Evolutionary conservation across 2,113 vertebrate genomes (phyloP).

Genomic region (Platichthys stellatus): DNA sequence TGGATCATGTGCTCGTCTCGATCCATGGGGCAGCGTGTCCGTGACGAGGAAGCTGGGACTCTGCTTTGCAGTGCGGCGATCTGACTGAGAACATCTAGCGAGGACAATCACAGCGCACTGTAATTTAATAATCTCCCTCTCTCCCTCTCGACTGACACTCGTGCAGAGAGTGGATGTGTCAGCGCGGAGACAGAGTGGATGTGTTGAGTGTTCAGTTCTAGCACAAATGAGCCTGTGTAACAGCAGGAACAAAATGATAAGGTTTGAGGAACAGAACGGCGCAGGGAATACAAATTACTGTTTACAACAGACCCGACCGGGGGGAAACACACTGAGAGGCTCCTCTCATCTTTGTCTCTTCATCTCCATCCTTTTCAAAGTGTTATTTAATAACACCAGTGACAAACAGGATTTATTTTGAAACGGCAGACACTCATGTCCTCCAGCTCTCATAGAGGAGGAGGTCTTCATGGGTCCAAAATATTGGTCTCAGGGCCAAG

Average conservation of each 20-base stretch:
- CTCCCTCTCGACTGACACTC: slow-evolving; percentile 23
- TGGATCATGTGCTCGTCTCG: slow-evolving; percentile 2
- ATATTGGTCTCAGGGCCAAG: background rate
- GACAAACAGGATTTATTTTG: background rate
- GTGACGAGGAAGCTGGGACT: background rate
- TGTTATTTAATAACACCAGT: background rate
- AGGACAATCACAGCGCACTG: slow-evolving; percentile 18
- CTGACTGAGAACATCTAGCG: slow-evolving; percentile 8
- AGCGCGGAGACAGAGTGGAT: slow-evolving; percentile 23
- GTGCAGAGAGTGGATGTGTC: background rate
- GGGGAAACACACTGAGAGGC: slow-evolving; percentile 4
- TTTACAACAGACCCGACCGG: slow-evolving; percentile 53
- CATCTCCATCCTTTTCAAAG: slow-evolving; percentile 7
- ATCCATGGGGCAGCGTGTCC: slow-evolving; percentile 1
- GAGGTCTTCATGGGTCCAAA: background rate
- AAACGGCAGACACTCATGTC: background rate
- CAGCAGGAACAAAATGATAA: slow-evolving; percentile 73
- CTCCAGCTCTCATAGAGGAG: background rate
- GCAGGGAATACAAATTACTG: slow-evolving; percentile 79
- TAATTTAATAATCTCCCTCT: slow-evolving; percentile 49
- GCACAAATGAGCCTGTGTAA: slow-evolving; percentile 55
- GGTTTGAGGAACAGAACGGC: slow-evolving; percentile 75
- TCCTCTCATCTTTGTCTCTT: background rate
- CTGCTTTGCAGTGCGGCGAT: slow-evolving; percentile 11
- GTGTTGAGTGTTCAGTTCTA: slow-evolving; percentile 31